A percentile compares a stretch with the other conserved stretches of the same genome.
phyloP scores from a whole-genome alignment of 2,888 invertebrate genomes.

The Leptinotarsa juncta region DNA sequence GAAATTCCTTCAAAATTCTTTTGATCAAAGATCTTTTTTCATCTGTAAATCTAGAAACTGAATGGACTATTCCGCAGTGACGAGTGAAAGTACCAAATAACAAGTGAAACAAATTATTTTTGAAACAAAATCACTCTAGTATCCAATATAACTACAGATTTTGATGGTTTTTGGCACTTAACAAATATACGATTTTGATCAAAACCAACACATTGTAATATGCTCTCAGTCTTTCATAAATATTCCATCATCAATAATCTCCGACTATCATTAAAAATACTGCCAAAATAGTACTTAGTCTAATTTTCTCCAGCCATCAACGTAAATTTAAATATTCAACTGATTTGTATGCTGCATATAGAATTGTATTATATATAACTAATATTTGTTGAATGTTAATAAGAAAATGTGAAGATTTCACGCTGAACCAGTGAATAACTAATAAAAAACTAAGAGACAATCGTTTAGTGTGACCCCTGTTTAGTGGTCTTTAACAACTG shows the following conservation, averaged over 20 bases:
- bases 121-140: too few relatives aligned
- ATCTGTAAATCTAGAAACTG: too few relatives aligned
- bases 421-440: conserved; percentile 20
- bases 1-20: too few relatives aligned
- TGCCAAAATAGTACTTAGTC: conserved; percentile 9
- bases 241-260: not conserved
- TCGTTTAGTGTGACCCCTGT: conserved; percentile 27
- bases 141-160: too few relatives aligned
- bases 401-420: conserved; percentile 22
- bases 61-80: too few relatives aligned
- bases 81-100: too few relatives aligned
- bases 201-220: not conserved
- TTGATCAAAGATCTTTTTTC: too few relatives aligned
- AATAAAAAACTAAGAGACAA: conserved; percentile 32
- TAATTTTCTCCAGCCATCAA: conserved; percentile 4
- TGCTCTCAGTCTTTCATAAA: too few relatives aligned
- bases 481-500: conserved; percentile 25
- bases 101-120: too few relatives aligned
- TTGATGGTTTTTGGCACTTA: too few relatives aligned
- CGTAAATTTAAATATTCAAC: not conserved
- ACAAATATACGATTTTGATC: not conserved
- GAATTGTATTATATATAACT: conserved; percentile 1
- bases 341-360: conserved; percentile 1
- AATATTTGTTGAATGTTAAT: not conserved
- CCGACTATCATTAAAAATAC: conserved; percentile 7